Base-by-base conservation (phyloP, 2,797 vertebrate genomes). In the Tauraco hartlaubi region DNA sequence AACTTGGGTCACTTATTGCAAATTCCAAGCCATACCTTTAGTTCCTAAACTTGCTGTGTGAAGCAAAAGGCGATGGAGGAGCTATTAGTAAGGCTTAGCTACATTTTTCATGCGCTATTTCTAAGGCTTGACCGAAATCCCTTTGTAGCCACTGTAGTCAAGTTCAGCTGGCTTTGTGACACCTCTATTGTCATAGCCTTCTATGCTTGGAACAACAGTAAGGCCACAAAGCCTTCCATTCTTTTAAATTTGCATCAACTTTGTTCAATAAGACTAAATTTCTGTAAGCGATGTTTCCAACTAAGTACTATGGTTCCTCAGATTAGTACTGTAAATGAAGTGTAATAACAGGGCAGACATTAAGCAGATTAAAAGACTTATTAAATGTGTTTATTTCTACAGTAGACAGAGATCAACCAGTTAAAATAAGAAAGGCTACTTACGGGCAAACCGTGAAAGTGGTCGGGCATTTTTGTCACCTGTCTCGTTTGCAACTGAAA, bases 401-500 rank as follows among this genome's bases (percentile, higher is more conserved):
- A 55, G n/a, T 9, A 28, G 8, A 26, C 14, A 62, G n/a, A 90
- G 79, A 67, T 41, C 11, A 55, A 55, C 12, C 25, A 69, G 23
- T 39, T 71, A 87, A 90, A 72, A 35, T 21, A 46, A n/a, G 51
- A 58, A 66, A 72, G 18, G 22, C 26, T 87, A 99, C 99, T 99
- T 98, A 99, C 99, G 98, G 90, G 98, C 97, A 98, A 99, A 99
- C 93, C 98, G 98, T 55, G 99, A 98, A 44, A 98, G 98, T 1
- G 99, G 99, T 93, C 97, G 98, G 83, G 95, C 97, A 90, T 99
- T 98, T 97, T 98, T 99, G 88, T 99, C 99, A 67, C 97, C 98
- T 41, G 99, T 98, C 98, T 99, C 99, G 67, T 99, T 99, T 85
- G 99, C 99, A 97, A 99, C 99, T 99, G 93, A 85, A 95, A 94